These are phyloP conservation scores for Herpailurus yagouaroundi DNA, from an alignment of 2,113 vertebrate species.

Conservation along the genomic window DNA sequence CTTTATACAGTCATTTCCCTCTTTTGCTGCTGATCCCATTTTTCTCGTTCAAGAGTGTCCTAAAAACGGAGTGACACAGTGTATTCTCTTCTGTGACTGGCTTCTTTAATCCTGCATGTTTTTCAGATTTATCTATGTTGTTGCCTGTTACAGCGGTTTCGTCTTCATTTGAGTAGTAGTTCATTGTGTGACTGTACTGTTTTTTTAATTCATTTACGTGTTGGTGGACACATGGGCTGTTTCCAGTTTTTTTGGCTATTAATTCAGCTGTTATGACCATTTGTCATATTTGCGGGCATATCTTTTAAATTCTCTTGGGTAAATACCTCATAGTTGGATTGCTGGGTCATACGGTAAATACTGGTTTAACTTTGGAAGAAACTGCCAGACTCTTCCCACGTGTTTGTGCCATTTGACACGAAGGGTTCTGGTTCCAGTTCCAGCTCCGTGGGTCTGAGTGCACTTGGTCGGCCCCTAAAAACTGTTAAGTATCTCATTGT, in stretches of 20 bases:
- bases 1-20: neutral
- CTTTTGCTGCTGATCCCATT: neutral
- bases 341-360: neutral
- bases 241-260: neutral
- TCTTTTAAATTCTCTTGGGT: conserved; percentile 16
- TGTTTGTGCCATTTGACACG: neutral
- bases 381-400: neutral
- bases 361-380: neutral
- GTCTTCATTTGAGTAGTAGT: neutral
- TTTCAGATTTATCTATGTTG: neutral
- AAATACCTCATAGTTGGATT: neutral
- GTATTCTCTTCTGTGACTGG: neutral
- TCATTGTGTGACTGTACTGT: neutral
- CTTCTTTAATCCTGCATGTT: neutral
- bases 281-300: neutral
- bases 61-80: neutral
- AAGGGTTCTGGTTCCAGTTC: neutral
- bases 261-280: neutral
- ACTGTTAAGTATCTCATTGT: neutral
- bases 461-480: neutral
- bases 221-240: neutral
- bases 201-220: neutral
- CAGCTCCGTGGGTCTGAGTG: neutral
- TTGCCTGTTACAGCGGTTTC: neutral
- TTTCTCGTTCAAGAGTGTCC: neutral